Percentiles rank a stretch among this genome's conserved stretches.
phyloP scores from a whole-genome alignment of 2,888 invertebrate species.

The Molorchus minor region DNA sequence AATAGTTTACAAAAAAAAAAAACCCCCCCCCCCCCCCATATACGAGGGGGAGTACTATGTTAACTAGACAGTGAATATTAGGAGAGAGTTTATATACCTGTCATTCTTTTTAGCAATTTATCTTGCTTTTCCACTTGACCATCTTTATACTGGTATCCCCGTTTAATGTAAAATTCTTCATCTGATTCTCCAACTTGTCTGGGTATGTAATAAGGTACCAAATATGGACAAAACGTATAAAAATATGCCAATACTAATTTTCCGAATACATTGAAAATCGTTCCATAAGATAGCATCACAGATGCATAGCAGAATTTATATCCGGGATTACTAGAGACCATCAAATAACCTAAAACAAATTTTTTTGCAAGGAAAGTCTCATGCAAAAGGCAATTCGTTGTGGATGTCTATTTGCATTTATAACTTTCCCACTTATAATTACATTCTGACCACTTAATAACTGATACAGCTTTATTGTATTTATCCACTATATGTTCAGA shows the following conservation, averaged over 20 bases:
- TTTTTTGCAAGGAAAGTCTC: conserved; percentile 76
- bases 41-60: too few species aligned
- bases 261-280: conserved; percentile 82
- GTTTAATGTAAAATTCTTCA: conserved; percentile 75
- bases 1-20: too few species aligned
- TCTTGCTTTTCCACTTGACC: conserved; percentile 83
- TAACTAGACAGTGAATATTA: too few species aligned
- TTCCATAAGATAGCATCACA: conserved; percentile 83
- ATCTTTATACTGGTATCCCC: conserved; percentile 71
- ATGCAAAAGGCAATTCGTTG: conserved; percentile 75
- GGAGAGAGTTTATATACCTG: conserved; percentile 66
- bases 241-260: conserved; percentile 81
- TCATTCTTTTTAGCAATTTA: conserved; percentile 85
- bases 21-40: too few species aligned
- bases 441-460: conserved; percentile 77
- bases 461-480: conserved; percentile 75
- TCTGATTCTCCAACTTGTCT: conserved; percentile 75
- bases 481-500: conserved; percentile 77
- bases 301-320: conserved; percentile 88
- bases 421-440: conserved; percentile 69
- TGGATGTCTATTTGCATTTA: conserved; percentile 76
- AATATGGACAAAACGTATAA: conserved; percentile 81
- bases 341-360: conserved; percentile 80
- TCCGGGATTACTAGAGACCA: conserved; percentile 85
- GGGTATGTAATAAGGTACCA: conserved; percentile 82